Evolutionary conservation across 2,113 vertebrate genomes (phyloP), one percentile per base, ranked within the genome.

Genomic region (Cynoglossus semilaevis): DNA sequence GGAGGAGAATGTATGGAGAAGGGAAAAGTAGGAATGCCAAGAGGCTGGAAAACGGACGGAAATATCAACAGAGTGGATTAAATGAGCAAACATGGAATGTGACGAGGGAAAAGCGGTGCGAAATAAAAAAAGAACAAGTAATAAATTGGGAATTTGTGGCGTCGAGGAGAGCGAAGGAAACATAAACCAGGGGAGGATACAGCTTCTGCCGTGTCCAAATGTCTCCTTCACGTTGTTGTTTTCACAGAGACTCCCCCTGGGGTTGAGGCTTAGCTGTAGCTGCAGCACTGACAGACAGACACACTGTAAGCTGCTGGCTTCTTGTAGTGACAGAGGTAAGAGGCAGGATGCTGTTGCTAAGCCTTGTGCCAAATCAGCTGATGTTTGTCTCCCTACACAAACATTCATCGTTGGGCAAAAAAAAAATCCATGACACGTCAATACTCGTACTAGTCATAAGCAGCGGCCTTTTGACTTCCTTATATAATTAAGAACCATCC

Each of bases 201-300:
- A 59, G 70, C 45, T 84, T 11, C 42, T 51, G 57, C 62, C 18
- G 45, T 72, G 72, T 74, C 72, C 67, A 75, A 79, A 79, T 76
- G 75, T 71, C 74, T 71, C 63, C 58, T 71, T 67, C 1, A 8
- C 57, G 70, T 67, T 67, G 70, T 62, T 83, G 71, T 84, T 83
- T 68, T 79, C 63, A 76, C 57, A 78, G 63, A 63, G 15, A 19
- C 53, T 82, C 80, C 76, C 82, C 46, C 4, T 12, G 29, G 72
- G 79, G 83, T 46, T 44, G 29, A 61, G 54, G 76, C 76, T 81
- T 73, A 77, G 63, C 65, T 77, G 49, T 48, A 75, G 67, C 76
- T 70, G 76, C 51, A 58, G 72, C 73, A 51, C 56, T 74, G 80
- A 56, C 59, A 62, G 67, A 56, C 59, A 62, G 67, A 78, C 60